Evolutionary conservation across 2,797 vertebrate genomes (phyloP), one percentile per base, ranked within the genome.

Genomic region (Threskiornis aethiopicus): DNA sequence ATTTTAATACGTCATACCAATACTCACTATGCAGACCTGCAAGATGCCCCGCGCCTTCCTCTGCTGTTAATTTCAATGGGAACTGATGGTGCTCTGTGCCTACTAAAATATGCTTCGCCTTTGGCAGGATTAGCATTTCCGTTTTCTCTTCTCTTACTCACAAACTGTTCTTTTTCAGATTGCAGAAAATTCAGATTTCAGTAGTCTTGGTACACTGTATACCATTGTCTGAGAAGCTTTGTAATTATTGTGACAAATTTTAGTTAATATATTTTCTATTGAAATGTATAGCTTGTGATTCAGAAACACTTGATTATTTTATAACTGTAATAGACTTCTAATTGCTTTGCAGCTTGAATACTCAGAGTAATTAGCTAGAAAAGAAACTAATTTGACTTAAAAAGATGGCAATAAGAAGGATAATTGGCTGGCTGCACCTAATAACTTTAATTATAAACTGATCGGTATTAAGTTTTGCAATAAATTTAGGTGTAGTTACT

Each of bases 191-290:
- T 13, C 82, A 90, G n/a, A 46, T 65, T 77, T 87, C 19, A 47
- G 80, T 58, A 94, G 89, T 81, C 88, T 85, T 19, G 84, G 85
- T 79, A 82, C 90, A 14, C 87, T 95, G 93, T 93, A 72, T 79
- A 52, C 84, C 85, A 10, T 84, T 79, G 87, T 91, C 90, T 39
- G 94, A 94, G 90, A 80, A 95, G 87, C 94, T 96, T 93, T 93
- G 97, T 96, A 97, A 95, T 97, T 95, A 93, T 82, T 97, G 97
- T 96, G 96, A 97, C 90, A 97, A 96, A 97, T 93, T 96, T 97
- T 96, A 96, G 88, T 87, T 97, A 97, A 96, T 97, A 97, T 94
- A 96, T 97, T 97, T 97, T 96, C 93, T 94, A 93, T 81, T 82
- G 94, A 96, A 88, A 91, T 97, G 97, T 96, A 91, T 78, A 96